A percentile compares a stretch with the other conserved stretches of the same genome.
Conservation (phyloP, 2,113 vertebrate species). For the Spea multiplicata region DNA sequence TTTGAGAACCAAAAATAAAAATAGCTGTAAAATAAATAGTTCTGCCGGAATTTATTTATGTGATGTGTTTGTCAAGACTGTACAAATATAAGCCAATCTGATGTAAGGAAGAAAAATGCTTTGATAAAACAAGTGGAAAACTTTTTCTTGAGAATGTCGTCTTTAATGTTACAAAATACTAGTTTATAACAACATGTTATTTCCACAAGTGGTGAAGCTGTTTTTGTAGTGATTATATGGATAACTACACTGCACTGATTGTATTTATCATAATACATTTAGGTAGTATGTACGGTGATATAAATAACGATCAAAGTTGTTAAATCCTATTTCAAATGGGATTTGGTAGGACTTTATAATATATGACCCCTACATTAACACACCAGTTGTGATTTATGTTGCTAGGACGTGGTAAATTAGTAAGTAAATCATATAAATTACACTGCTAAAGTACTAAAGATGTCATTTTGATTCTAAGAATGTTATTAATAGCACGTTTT, state of each 20-base stretch:
- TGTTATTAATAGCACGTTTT: neutral
- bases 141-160: no score
- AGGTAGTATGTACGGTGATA: neutral
- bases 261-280: neutral
- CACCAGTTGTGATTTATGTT: neutral
- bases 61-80: no score
- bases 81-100: no score
- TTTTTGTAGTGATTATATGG: neutral
- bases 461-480: neutral
- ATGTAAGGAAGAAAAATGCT: constrained; percentile 11
- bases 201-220: neutral
- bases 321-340: neutral
- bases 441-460: neutral
- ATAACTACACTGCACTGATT: neutral
- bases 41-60: neutral
- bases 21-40: neutral
- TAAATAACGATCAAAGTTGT: neutral
- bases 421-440: neutral
- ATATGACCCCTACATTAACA: neutral
- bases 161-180: no score
- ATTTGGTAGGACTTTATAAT: neutral
- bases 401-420: neutral
- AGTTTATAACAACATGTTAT: no score
- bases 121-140: neutral
- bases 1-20: neutral